Evolutionary conservation across 1,140 invertebrate species (phyloP).

Genomic region (Sogatella furcifera): DNA sequence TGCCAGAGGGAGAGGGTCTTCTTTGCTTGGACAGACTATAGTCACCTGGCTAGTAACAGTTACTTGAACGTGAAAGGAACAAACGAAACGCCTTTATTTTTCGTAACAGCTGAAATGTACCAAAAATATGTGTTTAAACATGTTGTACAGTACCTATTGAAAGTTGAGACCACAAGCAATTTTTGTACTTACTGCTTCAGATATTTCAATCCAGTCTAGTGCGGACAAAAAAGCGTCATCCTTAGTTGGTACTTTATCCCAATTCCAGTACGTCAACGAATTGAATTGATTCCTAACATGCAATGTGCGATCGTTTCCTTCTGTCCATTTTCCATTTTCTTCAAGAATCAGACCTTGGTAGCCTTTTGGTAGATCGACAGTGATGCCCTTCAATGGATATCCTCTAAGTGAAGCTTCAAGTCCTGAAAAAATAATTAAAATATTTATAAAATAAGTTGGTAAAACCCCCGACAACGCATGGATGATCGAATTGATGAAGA

Average conservation of each 20-base stretch:
- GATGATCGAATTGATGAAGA: too few species aligned
- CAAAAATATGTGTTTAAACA: too few species aligned
- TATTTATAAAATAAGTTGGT: not conserved
- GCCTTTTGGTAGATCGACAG: constrained; percentile 44
- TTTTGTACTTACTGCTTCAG: constrained; percentile 49
- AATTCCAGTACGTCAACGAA: constrained; percentile 64
- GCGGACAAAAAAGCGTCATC: constrained; percentile 54
- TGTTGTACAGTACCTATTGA: too few species aligned
- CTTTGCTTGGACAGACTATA: too few species aligned
- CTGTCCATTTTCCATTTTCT: constrained; percentile 46
- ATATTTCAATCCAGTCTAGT: constrained; percentile 65
- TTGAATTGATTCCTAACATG: constrained; percentile 49
- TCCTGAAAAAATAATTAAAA: constrained; percentile 26
- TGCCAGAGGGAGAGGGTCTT: too few species aligned
- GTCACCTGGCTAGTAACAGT: too few species aligned
- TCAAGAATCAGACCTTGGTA: constrained; percentile 55
- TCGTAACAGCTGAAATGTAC: too few species aligned
- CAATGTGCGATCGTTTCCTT: constrained; percentile 48
- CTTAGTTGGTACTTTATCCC: constrained; percentile 56
- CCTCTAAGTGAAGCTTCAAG: constrained; percentile 52
- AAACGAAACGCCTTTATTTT: too few species aligned
- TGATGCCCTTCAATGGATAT: constrained; percentile 50
- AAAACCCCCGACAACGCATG: too few species aligned
- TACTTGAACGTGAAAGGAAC: too few species aligned
- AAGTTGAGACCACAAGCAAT: too few species aligned